Evolutionary conservation across 1,140 invertebrate genomes (phyloP).

Genomic region (Steinernema khuongi): DNA sequence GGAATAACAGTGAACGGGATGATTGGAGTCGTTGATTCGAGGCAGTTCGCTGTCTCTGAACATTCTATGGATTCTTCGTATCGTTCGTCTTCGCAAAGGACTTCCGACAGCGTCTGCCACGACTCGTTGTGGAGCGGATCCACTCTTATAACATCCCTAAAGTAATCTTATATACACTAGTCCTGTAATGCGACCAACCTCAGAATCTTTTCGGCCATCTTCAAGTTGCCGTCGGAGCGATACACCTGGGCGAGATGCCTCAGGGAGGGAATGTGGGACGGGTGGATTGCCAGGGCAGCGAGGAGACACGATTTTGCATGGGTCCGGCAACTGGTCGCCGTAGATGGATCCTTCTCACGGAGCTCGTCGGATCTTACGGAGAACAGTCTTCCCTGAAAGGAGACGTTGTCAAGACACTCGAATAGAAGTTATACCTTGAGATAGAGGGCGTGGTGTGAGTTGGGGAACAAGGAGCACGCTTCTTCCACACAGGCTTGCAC

Average conservation of each 20-base stretch:
- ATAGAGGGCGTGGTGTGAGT: constrained; percentile 56
- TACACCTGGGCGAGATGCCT: constrained; percentile 43
- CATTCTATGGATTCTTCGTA: constrained; percentile 46
- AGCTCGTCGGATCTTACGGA: background rate
- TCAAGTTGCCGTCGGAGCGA: constrained; percentile 42
- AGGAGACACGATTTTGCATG: constrained; percentile 49
- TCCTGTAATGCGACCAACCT: constrained; percentile 28
- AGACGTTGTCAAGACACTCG: background rate
- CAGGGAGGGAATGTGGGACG: constrained; percentile 48
- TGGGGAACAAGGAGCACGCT: constrained; percentile 51
- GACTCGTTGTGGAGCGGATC: constrained; percentile 44
- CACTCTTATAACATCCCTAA: constrained; percentile 49
- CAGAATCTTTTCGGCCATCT: constrained; percentile 56
- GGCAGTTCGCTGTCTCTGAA: constrained; percentile 44
- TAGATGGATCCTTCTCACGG: constrained; percentile 3
- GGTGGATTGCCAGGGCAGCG: constrained; percentile 48
- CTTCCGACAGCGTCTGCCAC: constrained; percentile 49
- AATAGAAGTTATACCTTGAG: constrained; percentile 45
- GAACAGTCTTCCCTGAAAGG: constrained; percentile 20
- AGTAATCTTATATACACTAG: constrained; percentile 22
- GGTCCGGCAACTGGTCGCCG: constrained; percentile 10
- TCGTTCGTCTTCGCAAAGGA: constrained; percentile 38
- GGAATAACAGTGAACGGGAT: constrained; percentile 55
- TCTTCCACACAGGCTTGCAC: constrained; percentile 55
- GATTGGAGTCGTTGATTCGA: constrained; percentile 48